Conservation (phyloP, 2,888 invertebrate genomes). For the Amorpha juglandis region DNA sequence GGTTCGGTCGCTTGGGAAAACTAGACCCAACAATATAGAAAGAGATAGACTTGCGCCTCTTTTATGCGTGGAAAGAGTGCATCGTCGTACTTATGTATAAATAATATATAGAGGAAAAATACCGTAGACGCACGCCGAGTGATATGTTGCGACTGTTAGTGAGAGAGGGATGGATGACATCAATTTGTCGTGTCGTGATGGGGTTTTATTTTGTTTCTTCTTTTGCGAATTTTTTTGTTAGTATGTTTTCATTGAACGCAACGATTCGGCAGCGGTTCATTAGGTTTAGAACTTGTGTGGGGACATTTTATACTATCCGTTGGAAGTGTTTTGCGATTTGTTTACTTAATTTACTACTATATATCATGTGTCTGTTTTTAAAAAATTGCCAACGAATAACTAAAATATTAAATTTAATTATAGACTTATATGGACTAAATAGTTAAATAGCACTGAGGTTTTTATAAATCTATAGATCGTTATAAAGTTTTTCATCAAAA, state of each 20-base stretch:
- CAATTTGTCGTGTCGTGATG: conserved; percentile 84
- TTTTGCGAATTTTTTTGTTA: conserved; percentile 63
- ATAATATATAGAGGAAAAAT: conserved; percentile 85
- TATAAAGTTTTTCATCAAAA: too few relatives aligned
- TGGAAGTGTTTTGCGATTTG: not conserved
- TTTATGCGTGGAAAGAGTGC: conserved; percentile 63
- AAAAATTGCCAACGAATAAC: too few relatives aligned
- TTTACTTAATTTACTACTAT: too few relatives aligned
- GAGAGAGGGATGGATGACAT: conserved; percentile 82
- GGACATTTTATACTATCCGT: not conserved
- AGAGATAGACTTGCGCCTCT: conserved; percentile 68
- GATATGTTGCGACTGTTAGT: conserved; percentile 84
- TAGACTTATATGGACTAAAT: too few relatives aligned
- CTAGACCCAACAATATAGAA: conserved; percentile 84
- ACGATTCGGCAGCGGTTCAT: conserved; percentile 1
- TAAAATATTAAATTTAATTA: too few relatives aligned
- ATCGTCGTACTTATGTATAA: conserved; percentile 80
- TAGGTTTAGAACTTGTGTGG: conserved; percentile 9
- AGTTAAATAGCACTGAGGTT: too few relatives aligned
- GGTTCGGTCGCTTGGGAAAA: conserved; percentile 83
- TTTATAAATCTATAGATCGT: not conserved
- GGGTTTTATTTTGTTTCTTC: conserved; percentile 82
- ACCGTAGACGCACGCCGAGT: conserved; percentile 81
- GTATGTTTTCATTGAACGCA: conserved; percentile 11
- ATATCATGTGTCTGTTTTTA: too few relatives aligned